Evolutionary conservation across 2,797 vertebrate genomes (phyloP), one percentile per base, ranked within the genome.

Genomic region (Margarornis squamiger): DNA sequence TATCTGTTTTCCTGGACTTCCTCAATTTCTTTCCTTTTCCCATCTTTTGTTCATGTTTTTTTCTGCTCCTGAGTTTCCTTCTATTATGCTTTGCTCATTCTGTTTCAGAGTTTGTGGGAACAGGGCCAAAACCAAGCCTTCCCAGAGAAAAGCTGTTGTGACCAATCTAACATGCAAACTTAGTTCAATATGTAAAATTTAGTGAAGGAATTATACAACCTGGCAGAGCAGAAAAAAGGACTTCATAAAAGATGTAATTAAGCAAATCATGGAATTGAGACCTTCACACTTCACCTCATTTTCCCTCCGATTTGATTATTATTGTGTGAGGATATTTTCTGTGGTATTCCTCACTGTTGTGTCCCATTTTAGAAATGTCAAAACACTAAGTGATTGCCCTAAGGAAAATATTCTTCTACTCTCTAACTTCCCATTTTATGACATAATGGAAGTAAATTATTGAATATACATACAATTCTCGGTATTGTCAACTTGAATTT

Each of bases 341-440:
- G 18, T 10, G 1, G 8, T 87, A 91, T 76, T 94, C 70, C 71
- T 87, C 3, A 20, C 81, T 80, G 38, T 83, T 94, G 39, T 74
- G 72, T 91, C 89, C 84, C 26, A 49, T 87, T 96, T 95, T 89
- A 77, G 67, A 93, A 94, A 95, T 94, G 92, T 93, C 87, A 91
- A 73, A 96, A 89, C 67, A 61, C 48, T 95, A 93, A 96, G 55
- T 93, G 81, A 86, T 80, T 95, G 92, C 91, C 81, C 54, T 54
- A 92, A 88, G 75, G 61, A 88, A 88, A 95, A 89, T 83, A 51
- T 29, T 92, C 65, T 78, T 61, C 75, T 80, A 36, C 84, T 94
- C 16, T 84, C 41, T 74, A 76, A 71, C 48, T 74, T 92, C n/a
- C 29, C 45, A 13, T 82, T 93, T 83, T 89, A 43, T 76, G 59